Percentiles rank a stretch among this genome's conserved stretches.
phyloP scores from a whole-genome alignment of 2,888 invertebrate genomes.

The Hypena proboscidalis region DNA sequence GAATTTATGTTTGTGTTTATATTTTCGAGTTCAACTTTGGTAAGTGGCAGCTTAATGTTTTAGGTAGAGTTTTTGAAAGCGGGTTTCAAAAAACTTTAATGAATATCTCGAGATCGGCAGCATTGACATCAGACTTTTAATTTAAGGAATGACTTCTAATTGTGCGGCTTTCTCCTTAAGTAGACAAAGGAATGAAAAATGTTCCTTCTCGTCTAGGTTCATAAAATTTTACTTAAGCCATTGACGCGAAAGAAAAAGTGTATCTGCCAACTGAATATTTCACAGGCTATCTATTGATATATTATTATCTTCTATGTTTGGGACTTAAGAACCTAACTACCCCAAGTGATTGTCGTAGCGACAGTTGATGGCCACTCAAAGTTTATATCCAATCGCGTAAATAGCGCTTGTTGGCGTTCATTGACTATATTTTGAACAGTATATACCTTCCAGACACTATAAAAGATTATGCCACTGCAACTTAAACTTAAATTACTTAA shows the following conservation, averaged over 20 bases:
- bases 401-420: conserved; percentile 25
- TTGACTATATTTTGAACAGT: conserved; percentile 31
- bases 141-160: too few relatives aligned
- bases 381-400: conserved; percentile 46
- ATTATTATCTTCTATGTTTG: background rate
- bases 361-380: conserved; percentile 39
- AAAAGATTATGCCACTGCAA: conserved; percentile 18
- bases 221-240: too few relatives aligned
- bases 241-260: too few relatives aligned
- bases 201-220: too few relatives aligned
- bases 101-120: too few relatives aligned
- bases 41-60: conserved; percentile 44
- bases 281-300: conserved; percentile 6
- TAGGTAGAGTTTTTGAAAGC: too few relatives aligned
- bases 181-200: too few relatives aligned
- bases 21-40: conserved; percentile 47
- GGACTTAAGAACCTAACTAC: conserved; percentile 7
- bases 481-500: background rate
- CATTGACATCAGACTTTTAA: too few relatives aligned
- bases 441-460: conserved; percentile 10
- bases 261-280: too few relatives aligned
- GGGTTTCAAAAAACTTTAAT: conserved; percentile 10
- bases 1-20: conserved; percentile 71
- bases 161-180: too few relatives aligned
- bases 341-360: conserved; percentile 30